Evolutionary conservation across 2,888 invertebrate species (phyloP).

Genomic region (Thyatira batis): DNA sequence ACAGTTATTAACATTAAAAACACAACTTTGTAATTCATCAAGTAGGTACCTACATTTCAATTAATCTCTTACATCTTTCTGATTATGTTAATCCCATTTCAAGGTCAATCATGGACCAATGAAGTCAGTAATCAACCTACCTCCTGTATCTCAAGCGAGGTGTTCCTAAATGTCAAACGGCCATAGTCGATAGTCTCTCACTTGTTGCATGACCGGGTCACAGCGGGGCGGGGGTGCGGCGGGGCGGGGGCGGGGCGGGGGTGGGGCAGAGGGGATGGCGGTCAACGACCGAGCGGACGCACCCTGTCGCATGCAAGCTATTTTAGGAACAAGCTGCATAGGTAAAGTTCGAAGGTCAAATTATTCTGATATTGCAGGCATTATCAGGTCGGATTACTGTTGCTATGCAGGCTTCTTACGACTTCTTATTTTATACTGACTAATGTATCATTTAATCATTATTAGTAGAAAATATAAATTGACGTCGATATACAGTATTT

Average conservation of each 20-base stretch:
- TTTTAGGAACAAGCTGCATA: conserved; percentile 65
- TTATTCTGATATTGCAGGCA: conserved; percentile 19
- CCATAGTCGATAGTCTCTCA: conserved; percentile 67
- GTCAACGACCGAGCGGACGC: conserved; percentile 66
- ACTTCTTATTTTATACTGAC: no score
- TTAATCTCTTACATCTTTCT: no score
- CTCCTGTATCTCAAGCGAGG: conserved; percentile 10
- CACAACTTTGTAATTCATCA: no score
- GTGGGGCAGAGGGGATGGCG: conserved; percentile 45
- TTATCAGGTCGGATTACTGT: conserved; percentile 9
- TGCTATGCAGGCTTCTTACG: not conserved
- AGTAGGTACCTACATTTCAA: no score
- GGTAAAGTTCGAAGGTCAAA: conserved; percentile 70
- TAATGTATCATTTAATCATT: no score
- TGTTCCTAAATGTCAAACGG: conserved; percentile 75
- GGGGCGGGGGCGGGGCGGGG: conserved; percentile 23
- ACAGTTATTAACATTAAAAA: no score
- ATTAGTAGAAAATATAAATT: no score
- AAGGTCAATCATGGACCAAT: not conserved
- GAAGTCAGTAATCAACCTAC: conserved; percentile 5
- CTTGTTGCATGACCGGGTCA: conserved; percentile 79
- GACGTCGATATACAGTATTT: no score
- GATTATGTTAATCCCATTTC: no score
- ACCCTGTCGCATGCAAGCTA: conserved; percentile 64
- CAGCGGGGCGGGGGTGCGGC: conserved; percentile 43